Evolutionary conservation across 2,888 invertebrate species (phyloP), one percentile per base, ranked within the genome.

Genomic region (Hyles lineata): DNA sequence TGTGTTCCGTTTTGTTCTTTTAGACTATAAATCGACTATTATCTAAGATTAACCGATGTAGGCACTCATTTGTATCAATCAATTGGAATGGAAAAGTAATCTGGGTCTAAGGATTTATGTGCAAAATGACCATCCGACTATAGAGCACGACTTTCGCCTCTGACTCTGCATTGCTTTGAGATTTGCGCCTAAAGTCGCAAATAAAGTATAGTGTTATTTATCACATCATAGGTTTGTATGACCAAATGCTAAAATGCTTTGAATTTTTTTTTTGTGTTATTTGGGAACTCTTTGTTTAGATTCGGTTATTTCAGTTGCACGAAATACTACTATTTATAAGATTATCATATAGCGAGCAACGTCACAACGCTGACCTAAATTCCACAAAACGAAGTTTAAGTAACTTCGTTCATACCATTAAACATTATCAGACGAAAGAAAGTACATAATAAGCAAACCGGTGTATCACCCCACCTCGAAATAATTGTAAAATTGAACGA

Each of bases 21-120:
- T 19, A 32, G 32, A 2, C 2, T 62, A 23, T 61, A 23, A 11
- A 23, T 50, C 35, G 15, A 5, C 63, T 23, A 63, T 21, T 23
- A 67, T 67, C 43, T 15, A 23, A 21, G 43, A 7, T 67, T 43
- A 7, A 43, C 9, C 21, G 35, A 25, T 62, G 32, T 67, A 23
- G 23, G 43, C 50, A 23, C 43, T 67, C 63, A 43, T 67, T 21
- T 67, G 43, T 43, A 50, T 17, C 43, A 63, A 21, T 43, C 63
- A 50, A 67, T 50, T n/a, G 21, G 43, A 35, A 21, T 63, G 7
- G 21, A 67, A 67, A 43, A 6, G 21, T 23, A 67, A 67, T 6
- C 35, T 21, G 21, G 32, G 19, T 8, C 7, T 67, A 23, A 23
- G 8, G 17, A 43, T 67, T 50, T 21, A 67, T 50, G 23, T n/a